Conservation (phyloP, 2,113 vertebrate genomes). For the Pica pica region DNA sequence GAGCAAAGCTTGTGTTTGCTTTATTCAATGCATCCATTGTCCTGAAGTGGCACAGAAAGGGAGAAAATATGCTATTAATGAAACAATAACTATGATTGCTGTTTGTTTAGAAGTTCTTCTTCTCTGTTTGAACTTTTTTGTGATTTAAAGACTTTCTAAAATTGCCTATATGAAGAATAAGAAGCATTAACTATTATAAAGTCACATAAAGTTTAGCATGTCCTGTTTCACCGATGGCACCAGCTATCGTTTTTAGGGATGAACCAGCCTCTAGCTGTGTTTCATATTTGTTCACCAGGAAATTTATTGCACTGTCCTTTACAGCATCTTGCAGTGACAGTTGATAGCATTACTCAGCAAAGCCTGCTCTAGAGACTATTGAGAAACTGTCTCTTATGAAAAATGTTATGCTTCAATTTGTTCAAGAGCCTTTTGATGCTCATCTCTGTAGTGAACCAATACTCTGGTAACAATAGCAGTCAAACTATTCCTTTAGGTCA, state of each 20-base stretch:
- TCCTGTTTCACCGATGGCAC: background rate
- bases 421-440: background rate
- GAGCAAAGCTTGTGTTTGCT: slow-evolving; percentile 80
- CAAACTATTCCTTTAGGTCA: background rate
- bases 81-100: background rate
- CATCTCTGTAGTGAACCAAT: background rate
- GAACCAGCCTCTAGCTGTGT: background rate
- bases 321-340: background rate
- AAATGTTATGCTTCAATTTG: background rate
- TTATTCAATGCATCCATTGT: slow-evolving; percentile 76
- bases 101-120: background rate
- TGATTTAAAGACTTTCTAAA: background rate
- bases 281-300: background rate
- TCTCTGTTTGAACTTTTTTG: background rate
- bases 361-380: background rate
- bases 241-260: background rate
- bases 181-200: background rate
- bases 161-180: background rate
- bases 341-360: background rate
- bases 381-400: background rate
- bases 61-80: background rate
- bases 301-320: background rate
- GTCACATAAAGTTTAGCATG: background rate
- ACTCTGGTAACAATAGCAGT: background rate
- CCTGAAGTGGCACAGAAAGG: background rate